Conservation (phyloP, 2,888 invertebrate genomes). For the Epirrita christyi region DNA sequence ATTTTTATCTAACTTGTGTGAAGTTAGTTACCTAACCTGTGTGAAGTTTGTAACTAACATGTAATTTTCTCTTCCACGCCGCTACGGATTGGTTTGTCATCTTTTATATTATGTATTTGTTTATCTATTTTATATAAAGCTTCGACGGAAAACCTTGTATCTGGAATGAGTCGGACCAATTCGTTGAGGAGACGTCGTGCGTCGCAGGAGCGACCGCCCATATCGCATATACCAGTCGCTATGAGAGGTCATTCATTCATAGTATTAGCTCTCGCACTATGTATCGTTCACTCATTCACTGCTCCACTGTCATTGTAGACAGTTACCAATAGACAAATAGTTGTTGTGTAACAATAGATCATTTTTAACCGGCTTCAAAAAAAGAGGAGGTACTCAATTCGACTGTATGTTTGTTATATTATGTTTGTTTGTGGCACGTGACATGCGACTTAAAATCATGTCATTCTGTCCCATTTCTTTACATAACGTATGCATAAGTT, state of each 20-base stretch:
- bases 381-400: too few relatives aligned
- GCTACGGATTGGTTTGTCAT: conserved; percentile 34
- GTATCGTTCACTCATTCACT: not conserved
- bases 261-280: conserved; percentile 2
- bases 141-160: conserved; percentile 73
- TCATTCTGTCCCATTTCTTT: too few relatives aligned
- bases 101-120: conserved; percentile 18
- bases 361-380: too few relatives aligned
- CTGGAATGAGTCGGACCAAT: conserved; percentile 63
- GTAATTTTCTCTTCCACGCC: conserved; percentile 49
- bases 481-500: too few relatives aligned
- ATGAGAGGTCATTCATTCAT: conserved; percentile 62
- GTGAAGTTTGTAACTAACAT: conserved; percentile 20
- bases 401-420: too few relatives aligned
- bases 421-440: too few relatives aligned
- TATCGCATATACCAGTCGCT: conserved; percentile 78
- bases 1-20: conserved; percentile 7
- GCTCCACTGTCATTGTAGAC: too few relatives aligned
- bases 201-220: conserved; percentile 75
- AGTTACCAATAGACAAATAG: too few relatives aligned
- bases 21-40: not conserved
- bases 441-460: too few relatives aligned
- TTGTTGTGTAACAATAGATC: not conserved
- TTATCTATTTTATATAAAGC: conserved; percentile 49
- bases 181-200: conserved; percentile 68